These are phyloP conservation scores for Tonatia bakeri DNA, from an alignment of 2,113 vertebrate genomes.

Conservation along the genomic window DNA sequence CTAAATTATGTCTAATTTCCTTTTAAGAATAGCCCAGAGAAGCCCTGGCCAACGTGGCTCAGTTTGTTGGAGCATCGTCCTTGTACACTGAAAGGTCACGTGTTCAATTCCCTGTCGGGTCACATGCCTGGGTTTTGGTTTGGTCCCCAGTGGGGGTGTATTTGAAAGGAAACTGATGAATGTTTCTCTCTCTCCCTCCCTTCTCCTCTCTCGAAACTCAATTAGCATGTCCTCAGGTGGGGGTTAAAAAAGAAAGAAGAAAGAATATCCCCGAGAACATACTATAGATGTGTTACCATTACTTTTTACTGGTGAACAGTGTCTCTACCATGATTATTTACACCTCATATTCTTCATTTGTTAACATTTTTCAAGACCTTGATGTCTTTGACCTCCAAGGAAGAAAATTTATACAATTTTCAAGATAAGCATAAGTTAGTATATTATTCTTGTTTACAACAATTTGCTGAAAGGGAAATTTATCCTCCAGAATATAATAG, in stretches of 20 bases:
- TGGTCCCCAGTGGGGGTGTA: no score
- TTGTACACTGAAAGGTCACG: no score
- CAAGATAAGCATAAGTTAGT: background rate
- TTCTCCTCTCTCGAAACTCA: no score
- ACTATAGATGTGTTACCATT: background rate
- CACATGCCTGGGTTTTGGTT: no score
- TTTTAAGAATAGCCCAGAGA: no score
- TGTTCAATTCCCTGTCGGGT: no score
- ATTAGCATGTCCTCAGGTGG: background rate
- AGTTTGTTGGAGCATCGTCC: no score
- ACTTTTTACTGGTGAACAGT: background rate
- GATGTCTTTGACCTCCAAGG: constrained; percentile 32
- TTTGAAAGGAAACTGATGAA: no score
- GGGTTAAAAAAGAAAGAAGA: background rate
- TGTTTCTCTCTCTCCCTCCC: no score
- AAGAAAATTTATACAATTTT: constrained; percentile 43
- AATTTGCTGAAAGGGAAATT: constrained; percentile 23
- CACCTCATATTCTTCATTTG: background rate
- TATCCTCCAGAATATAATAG: background rate
- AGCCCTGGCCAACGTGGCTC: no score
- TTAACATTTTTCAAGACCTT: constrained; percentile 35
- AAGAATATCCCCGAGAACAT: background rate
- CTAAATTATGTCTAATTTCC: no score
- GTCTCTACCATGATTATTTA: background rate
- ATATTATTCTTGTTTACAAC: constrained; percentile 38